Evolutionary conservation across 2,113 vertebrate species (phyloP).

Genomic region (Cisticola juncidis): DNA sequence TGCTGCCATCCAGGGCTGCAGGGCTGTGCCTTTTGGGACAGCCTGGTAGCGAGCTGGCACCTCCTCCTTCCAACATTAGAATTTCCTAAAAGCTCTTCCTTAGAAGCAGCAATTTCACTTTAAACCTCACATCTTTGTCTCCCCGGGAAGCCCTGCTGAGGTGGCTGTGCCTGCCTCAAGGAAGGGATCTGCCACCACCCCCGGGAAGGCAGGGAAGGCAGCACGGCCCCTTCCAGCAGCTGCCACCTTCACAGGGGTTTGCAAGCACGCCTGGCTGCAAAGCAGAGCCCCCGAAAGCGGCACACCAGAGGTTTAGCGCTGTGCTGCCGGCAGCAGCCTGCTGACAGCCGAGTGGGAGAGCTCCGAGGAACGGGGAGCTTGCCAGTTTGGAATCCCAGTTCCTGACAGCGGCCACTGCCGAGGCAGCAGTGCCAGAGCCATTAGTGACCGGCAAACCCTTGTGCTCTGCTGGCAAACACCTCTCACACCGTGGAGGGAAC

Average conservation of each 20-base stretch:
- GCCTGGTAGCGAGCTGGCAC: not conserved
- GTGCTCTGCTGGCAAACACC: not conserved
- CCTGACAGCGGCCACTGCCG: not conserved
- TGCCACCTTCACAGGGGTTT: not conserved
- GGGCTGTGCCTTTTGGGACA: not conserved
- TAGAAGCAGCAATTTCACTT: not conserved
- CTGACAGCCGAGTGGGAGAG: not conserved
- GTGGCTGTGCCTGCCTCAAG: not conserved
- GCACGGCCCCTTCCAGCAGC: not conserved
- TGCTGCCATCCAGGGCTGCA: rapidly evolving
- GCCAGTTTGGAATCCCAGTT: not conserved
- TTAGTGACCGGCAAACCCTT: not conserved
- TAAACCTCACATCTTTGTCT: not conserved
- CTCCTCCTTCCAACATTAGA: not conserved
- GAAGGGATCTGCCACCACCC: not conserved
- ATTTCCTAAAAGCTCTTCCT: not conserved
- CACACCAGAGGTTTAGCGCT: not conserved
- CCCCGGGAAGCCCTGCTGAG: not conserved
- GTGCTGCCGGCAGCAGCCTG: not conserved
- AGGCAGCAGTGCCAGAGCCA: not conserved
- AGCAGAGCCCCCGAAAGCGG: not conserved
- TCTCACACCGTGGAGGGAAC: rapidly evolving
- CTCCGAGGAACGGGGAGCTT: not conserved
- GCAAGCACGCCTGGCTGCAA: not conserved
- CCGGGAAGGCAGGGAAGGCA: not conserved